Base-by-base conservation (phyloP, 2,797 vertebrate genomes). In the Brachyrhaphis roseni region DNA sequence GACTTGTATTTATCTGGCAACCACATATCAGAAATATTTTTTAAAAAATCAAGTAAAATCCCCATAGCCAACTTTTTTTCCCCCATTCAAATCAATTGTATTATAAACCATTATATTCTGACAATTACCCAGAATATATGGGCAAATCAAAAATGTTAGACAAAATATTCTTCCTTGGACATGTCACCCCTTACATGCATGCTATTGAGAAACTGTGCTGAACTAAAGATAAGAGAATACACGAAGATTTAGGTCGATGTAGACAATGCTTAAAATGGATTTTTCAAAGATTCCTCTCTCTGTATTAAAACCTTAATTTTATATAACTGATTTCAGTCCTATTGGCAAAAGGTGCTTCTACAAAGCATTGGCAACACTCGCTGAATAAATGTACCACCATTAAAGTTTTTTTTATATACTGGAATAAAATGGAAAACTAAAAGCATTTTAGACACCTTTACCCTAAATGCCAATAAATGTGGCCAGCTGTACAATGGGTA, bases 401-500 rank as follows among this genome's bases (percentile, higher is more conserved):
- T 16, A 62, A 34, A 28, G 2, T 11, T 28, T n/a, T 11, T 15
- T 59, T 15, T 28, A n/a, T 57, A 62, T 23, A 36, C 62, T 8
- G 34, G 7, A 39, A 36, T 36, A 66, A 20, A 36, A 70, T 13
- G 10, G 13, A 26, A 70, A 70, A 26, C 66, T 70, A 1, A 70
- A 70, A 70, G 23, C 66, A n/a, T 43, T 70, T n/a, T 13, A 70
- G 26, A 70, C 66, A 43, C 39, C 4, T 68, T 68, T 41, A 68
- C 8, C 36, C 8, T 26, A 18, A 39, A 41, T n/a, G 68, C 13
- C 68, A 71, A 71, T 71, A 45, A 71, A 71, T 7, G 41, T 41
- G 12, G 36, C 78, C 82, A 55, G 87, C 79, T 76, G 82, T 84
- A 68, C 81, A 86, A 88, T 88, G 88, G 81, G 88, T 71, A 79